These are phyloP conservation scores for Pseudomyrmex concolor DNA, from an alignment of 1,140 invertebrate species.

Conservation along the genomic window DNA sequence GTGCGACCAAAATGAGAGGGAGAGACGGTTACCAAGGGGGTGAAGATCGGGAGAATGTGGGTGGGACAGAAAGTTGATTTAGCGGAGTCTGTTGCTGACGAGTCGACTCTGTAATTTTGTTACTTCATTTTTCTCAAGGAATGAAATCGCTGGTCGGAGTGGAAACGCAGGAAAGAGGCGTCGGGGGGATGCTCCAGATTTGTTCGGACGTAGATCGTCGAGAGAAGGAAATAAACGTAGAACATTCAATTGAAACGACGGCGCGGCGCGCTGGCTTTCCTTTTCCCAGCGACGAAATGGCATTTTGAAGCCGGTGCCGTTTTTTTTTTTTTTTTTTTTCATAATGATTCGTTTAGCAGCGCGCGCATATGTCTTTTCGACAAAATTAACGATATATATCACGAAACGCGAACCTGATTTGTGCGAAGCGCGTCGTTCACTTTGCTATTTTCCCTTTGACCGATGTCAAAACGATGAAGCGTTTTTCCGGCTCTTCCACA, in stretches of 20 bases:
- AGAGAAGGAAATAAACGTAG: constrained; percentile 51
- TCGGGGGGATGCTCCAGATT: constrained; percentile 52
- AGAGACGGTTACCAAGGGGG: constrained; percentile 15
- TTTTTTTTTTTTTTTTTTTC: background rate
- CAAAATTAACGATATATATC: constrained; percentile 11
- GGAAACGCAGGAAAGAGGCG: constrained; percentile 38
- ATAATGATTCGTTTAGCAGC: background rate
- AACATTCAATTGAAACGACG: constrained; percentile 36
- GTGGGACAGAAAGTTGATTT: constrained; percentile 67
- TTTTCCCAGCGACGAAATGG: background rate
- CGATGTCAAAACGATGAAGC: background rate
- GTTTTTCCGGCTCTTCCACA: constrained; percentile 4
- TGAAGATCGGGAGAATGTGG: constrained; percentile 26
- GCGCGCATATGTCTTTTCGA: background rate
- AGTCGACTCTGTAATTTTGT: constrained; percentile 77
- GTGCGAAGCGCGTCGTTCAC: background rate
- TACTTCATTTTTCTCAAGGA: constrained; percentile 70
- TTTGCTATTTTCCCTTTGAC: background rate
- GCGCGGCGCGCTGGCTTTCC: background rate
- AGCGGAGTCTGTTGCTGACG: constrained; percentile 73
- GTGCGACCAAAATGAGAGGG: constrained; percentile 42
- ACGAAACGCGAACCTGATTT: background rate
- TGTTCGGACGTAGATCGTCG: constrained; percentile 28
- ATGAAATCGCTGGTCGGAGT: constrained; percentile 62
- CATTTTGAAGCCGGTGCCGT: background rate